Percentiles rank a stretch among this genome's conserved stretches.
Evolutionary conservation across 2,888 invertebrate genomes (phyloP).

Genomic region (Chymomyza amoena): DNA sequence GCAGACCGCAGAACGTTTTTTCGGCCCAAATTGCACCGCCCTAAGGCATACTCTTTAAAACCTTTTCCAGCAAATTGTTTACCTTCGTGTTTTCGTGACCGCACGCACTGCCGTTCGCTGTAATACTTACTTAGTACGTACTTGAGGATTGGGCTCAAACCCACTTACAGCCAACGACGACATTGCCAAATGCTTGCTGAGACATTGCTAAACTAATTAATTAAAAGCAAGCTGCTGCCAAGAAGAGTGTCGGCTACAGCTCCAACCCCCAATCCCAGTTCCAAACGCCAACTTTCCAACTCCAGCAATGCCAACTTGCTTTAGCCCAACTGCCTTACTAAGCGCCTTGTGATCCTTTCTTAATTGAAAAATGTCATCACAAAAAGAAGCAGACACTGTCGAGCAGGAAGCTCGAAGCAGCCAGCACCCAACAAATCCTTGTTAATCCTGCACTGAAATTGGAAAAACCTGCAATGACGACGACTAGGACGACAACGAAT

Average conservation of each 20-base stretch:
- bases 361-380: constrained; percentile 76
- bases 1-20: too few relatives aligned
- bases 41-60: too few relatives aligned
- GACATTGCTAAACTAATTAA: constrained; percentile 47
- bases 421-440: constrained; percentile 55
- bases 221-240: constrained; percentile 47
- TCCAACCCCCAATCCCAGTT: neutral
- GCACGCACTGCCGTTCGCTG: too few relatives aligned
- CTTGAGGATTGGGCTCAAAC: neutral
- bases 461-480: constrained; percentile 62
- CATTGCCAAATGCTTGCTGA: neutral
- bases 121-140: too few relatives aligned
- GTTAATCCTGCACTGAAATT: constrained; percentile 75
- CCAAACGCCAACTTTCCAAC: constrained; percentile 3
- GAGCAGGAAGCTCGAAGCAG: constrained; percentile 14
- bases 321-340: constrained; percentile 67
- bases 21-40: too few relatives aligned
- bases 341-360: constrained; percentile 73
- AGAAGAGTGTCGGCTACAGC: constrained; percentile 25
- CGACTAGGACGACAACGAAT: neutral
- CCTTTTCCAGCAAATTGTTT: too few relatives aligned
- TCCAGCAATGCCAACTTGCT: neutral
- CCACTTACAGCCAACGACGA: constrained; percentile 3
- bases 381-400: constrained; percentile 32
- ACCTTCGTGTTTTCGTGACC: too few relatives aligned